Conservation (phyloP, 2,797 vertebrate genomes). For the Chloroceryle amazona region DNA sequence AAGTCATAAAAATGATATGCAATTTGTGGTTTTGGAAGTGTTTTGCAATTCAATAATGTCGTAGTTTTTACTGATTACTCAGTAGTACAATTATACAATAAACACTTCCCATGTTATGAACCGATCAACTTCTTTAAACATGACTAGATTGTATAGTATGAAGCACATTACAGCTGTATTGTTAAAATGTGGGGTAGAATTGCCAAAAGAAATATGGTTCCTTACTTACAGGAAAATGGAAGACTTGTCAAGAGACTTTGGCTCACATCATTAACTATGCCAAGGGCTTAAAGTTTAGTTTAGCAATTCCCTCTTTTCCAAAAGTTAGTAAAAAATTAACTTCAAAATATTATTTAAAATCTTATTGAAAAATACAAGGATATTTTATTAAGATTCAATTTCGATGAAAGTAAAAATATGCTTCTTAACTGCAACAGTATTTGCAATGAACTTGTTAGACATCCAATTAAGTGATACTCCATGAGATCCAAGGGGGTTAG, state of each 20-base stretch:
- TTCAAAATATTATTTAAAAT: not conserved
- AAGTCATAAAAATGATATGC: not conserved
- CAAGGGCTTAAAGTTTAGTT: not conserved
- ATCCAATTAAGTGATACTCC: not conserved
- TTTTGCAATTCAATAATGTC: not conserved
- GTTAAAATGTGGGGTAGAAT: not conserved
- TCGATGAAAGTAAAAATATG: not conserved
- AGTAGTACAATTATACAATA: not conserved
- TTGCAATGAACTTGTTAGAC: not conserved
- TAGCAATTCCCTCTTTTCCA: not conserved
- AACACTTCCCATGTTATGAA: not conserved
- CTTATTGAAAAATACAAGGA: not conserved
- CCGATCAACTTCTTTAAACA: not conserved
- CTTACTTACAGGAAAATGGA: not conserved
- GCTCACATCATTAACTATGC: not conserved
- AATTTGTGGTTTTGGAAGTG: not conserved
- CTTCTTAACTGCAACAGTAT: not conserved
- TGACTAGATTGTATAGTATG: not conserved
- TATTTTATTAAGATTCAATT: not conserved
- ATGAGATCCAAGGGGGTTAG: not conserved
- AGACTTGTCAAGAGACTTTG: not conserved
- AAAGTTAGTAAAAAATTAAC: not conserved
- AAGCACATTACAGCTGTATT: not conserved
- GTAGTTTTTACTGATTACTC: not conserved
- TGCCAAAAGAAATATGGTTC: not conserved